Evolutionary conservation across 30 jellyfish, hydroid and myxozoan genomes (phyloP), one percentile per base, ranked within the genome.

Genomic region (Sanderia malayensis): DNA sequence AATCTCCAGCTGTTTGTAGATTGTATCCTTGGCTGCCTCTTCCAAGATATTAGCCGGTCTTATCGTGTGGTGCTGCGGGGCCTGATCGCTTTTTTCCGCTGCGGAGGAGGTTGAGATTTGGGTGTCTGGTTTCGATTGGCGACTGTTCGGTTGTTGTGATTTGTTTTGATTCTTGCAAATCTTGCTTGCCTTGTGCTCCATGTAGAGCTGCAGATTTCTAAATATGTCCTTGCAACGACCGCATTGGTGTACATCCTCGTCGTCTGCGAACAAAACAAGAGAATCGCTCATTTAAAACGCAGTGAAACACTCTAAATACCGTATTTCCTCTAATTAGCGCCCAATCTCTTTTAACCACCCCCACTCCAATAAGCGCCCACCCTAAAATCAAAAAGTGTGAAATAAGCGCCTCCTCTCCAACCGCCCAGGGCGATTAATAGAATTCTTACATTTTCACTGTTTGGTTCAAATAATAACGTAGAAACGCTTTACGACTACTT

Each of bases 201-300:
- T 70, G 70, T 89, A 89, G 6, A 41, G 81, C 74, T 70, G 85
- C 71, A 89, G 61, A 31, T 69, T 69, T 26, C 88, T 94, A 81
- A 81, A 89, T 1, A 89, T 70, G 46, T 81, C 87, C 28, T 89
- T 89, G 87, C 97, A 89, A 24, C 97, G 95, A 34, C 97, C 97
- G 75, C 97, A 89, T 44, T 89, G 97, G 66, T 89, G 97, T 0
- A 89, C 95, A 76, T 89, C 97, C 21, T 86, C 96, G 8, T 89
- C 97, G 30, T 78, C 93, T 79, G 19, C n/a, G n/a, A n/a, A n/a
- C n/a, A n/a, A n/a, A n/a, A n/a, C n/a, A n/a, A n/a, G n/a, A n/a
- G n/a, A n/a, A n/a, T n/a, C n/a, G n/a, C n/a, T n/a, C n/a, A n/a
- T n/a, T n/a, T n/a, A n/a, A n/a, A n/a, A n/a, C n/a, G n/a, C n/a